Evolutionary conservation across 2,888 invertebrate genomes (phyloP), one percentile per base, ranked within the genome.

Genomic region (Drosophila buzzatii): DNA sequence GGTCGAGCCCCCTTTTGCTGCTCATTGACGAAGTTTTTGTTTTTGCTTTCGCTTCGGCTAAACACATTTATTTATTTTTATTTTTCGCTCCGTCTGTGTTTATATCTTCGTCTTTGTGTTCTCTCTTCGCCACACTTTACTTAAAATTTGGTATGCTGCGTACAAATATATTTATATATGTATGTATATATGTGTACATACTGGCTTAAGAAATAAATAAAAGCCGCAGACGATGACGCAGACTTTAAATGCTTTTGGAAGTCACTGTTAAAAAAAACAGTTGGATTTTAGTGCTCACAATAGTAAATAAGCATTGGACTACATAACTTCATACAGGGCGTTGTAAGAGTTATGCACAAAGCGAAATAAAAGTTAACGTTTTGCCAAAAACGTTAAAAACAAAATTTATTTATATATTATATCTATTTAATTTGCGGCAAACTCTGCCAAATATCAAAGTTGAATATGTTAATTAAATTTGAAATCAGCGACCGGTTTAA

Each of bases 401-500:
- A 27, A 10, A 53, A 35, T 18, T 2, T n/a, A 51, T 37, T 3
- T 31, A 3, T 8, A 16, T 20, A 20, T 23, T 44, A 27, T 47
- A 27, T 47, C 8, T 49, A 59, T 61, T 51, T 44, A 35, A 55
- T 75, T 65, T 70, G 20, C 49, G 55, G 18, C 58, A 67, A 74
- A 69, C 55, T 74, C 31, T 78, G 66, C 49, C 47, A 88, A 90
- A 90, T 90, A 83, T 82, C 82, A 88, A 75, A 88, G 85, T 79
- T 85, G 59, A 90, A 56, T 71, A 88, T 88, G 79, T 45, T 65
- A 70, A 79, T 68, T 58, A 20, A 70, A 56, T 53, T 49, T 7
- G 3, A 31, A 57, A 60, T 20, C 20, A 12, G 14, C 20, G 52
- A 84, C 82, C 82, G 71, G 82, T 83, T 76, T 42, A 68, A 74